These are phyloP conservation scores for Pelecanus crispus DNA, from an alignment of 2,113 vertebrate genomes.

Conservation along the genomic window DNA sequence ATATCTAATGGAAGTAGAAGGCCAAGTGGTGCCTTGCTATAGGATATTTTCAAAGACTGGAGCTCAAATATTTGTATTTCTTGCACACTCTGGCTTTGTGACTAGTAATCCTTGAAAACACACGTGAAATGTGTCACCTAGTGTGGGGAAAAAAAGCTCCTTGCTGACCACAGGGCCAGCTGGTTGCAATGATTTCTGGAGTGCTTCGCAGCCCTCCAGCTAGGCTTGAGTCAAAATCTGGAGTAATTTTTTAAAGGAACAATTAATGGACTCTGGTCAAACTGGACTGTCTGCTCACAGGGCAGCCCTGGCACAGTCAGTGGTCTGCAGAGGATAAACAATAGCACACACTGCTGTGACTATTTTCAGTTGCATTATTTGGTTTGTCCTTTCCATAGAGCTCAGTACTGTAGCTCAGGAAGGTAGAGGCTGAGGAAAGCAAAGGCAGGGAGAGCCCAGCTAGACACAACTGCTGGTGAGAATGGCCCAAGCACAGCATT, in stretches of 20 bases:
- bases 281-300: background rate
- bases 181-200: background rate
- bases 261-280: background rate
- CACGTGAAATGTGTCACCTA: background rate
- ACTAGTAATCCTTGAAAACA: background rate
- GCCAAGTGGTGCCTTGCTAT: background rate
- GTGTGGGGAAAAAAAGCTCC: background rate
- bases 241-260: background rate
- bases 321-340: background rate
- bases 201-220: fast-evolving
- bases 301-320: background rate
- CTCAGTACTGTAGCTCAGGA: background rate
- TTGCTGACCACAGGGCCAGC: background rate
- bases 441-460: background rate
- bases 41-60: background rate
- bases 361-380: background rate
- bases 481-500: background rate
- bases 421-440: background rate
- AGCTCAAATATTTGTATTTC: background rate
- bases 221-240: background rate
- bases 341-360: background rate
- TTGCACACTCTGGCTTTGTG: background rate
- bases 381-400: background rate
- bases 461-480: background rate
- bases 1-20: background rate